These are phyloP conservation scores for Athrips mouffetella DNA, from an alignment of 2,888 invertebrate genomes.

Conservation along the genomic window DNA sequence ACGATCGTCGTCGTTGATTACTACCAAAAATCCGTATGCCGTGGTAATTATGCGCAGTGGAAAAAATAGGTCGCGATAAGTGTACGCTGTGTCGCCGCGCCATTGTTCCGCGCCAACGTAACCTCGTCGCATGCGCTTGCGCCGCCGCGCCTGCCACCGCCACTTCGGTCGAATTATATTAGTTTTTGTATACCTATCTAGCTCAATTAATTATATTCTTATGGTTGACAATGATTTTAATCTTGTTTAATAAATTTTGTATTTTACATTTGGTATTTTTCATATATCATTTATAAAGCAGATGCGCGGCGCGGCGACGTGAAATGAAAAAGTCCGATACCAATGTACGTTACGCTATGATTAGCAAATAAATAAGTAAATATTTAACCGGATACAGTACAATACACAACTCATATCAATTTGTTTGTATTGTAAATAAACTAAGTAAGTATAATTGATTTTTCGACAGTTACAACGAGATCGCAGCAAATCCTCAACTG, in stretches of 20 bases:
- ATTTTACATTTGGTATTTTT: background rate
- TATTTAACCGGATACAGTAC: slow-evolving; percentile 6
- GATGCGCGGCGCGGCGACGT: background rate
- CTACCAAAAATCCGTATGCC: slow-evolving; percentile 30
- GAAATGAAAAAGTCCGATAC: background rate
- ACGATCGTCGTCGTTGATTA: slow-evolving; percentile 31
- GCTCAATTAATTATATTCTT: too few relatives aligned
- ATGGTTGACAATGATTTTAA: too few relatives aligned
- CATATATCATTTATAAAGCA: background rate
- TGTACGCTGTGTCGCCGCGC: slow-evolving; percentile 23
- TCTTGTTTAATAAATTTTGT: too few relatives aligned
- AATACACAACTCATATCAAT: slow-evolving; percentile 4
- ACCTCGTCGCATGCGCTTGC: slow-evolving; percentile 15
- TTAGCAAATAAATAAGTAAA: background rate
- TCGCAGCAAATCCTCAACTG: background rate
- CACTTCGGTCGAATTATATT: slow-evolving; percentile 1
- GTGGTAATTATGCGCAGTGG: slow-evolving; percentile 45
- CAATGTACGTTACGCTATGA: background rate
- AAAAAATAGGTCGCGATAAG: slow-evolving; percentile 53
- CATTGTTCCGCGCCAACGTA: slow-evolving; percentile 18
- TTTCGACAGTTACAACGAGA: background rate
- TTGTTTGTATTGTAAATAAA: slow-evolving; percentile 3
- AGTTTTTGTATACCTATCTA: background rate
- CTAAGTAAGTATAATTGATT: background rate
- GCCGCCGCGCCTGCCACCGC: background rate